Base-by-base conservation (phyloP, 2,888 invertebrate species). In the Oscheius sp. region DNA sequence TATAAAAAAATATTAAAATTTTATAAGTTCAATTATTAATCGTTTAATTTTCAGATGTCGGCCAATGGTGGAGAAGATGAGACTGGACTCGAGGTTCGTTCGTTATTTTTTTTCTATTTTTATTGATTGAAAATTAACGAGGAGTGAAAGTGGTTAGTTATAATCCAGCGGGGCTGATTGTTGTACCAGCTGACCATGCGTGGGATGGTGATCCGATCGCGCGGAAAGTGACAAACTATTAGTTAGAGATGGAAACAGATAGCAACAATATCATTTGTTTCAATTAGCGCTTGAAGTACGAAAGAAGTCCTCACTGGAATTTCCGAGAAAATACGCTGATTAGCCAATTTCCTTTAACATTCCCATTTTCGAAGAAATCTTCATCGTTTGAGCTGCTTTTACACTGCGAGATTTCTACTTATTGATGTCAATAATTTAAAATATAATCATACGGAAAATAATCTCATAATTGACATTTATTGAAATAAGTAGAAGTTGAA, bases 141-240 rank as follows among this genome's bases (percentile, higher is more conserved):
- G 35, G 23, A 21, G 27, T n/a, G n/a, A 29, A 5, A 58, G 25
- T 58, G n/a, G n/a, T 29, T 18, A n/a, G 55, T n/a, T n/a, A 58
- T 29, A 58, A 58, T 49, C 49, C 49, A n/a, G 18, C 27, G 29
- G n/a, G 58, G 9, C 45, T 21, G 21, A 49, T 49, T 49, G 21
- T 49, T 49, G 49, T 49, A 58, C 58, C 58, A 58, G 58, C 58
- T 58, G 58, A 58, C 49, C 49, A 16, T n/a, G 61, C 61, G 61
- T 61, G 43, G 61, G 61, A n/a, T 35, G 43, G 18, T 61, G 43
- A 61, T n/a, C 27, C n/a, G 53, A 53, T 53, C 21, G 53, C 25
- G 21, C 21, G 53, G 21, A 23, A 49, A 18, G 49, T 18, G 49
- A 21, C 53, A 23, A 53, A 53, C 9, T 21, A 53, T 21, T 53